Evolutionary conservation across 2,888 invertebrate species (phyloP).

Genomic region (Oscheius sp.): DNA sequence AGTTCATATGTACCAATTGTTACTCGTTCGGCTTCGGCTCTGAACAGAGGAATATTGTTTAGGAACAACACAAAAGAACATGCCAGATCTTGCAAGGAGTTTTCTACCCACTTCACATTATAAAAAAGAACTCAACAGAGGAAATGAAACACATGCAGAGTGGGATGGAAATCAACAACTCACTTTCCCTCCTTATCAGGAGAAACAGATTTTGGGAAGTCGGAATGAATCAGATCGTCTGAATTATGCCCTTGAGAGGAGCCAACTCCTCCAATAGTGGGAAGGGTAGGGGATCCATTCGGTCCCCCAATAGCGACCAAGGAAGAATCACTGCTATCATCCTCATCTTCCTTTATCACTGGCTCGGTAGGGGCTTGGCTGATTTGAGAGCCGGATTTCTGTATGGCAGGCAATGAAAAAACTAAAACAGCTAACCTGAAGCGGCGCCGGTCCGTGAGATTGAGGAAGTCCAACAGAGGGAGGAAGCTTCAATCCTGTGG

Average conservation of each 20-base stretch:
- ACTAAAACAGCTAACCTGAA: conserved; percentile 9
- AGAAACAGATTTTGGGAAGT: neutral
- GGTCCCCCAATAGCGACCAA: conserved; percentile 28
- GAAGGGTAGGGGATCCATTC: conserved; percentile 26
- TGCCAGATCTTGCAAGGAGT: conserved; percentile 5
- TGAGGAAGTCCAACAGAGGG: conserved; percentile 1
- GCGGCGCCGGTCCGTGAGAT: conserved; percentile 10
- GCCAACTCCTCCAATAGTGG: conserved; percentile 18
- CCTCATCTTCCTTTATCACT: conserved; percentile 67
- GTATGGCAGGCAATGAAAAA: no score
- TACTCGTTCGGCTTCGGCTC: conserved; percentile 10
- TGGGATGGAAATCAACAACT: conserved; percentile 3
- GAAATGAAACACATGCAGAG: neutral
- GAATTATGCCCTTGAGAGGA: conserved; percentile 5
- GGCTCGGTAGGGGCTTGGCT: conserved; percentile 69
- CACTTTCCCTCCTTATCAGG: conserved; percentile 25
- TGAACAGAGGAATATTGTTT: neutral
- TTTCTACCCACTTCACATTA: neutral
- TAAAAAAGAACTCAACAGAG: neutral
- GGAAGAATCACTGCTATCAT: conserved; percentile 57
- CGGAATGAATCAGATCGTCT: neutral
- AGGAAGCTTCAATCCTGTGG: conserved; percentile 20
- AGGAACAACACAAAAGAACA: conserved; percentile 1
- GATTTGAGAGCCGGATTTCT: conserved; percentile 62
- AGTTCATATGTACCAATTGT: conserved; percentile 23